These are phyloP conservation scores for Candidula unifasciata DNA, from an alignment of 2,888 invertebrate species.

Conservation along the genomic window DNA sequence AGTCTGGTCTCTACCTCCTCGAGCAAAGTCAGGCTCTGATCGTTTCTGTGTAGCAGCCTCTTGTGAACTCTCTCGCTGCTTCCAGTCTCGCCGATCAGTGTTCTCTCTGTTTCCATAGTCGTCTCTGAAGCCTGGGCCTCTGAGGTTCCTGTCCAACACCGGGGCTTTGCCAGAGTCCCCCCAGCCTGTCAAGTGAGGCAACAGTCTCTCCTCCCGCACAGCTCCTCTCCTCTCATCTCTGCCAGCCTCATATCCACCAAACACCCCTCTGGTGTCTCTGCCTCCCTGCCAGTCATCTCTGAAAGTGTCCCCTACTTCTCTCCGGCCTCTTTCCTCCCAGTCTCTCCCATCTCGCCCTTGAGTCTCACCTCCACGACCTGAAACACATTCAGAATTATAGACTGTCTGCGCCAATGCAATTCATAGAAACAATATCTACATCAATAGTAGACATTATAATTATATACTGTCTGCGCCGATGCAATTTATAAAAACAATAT, in stretches of 20 bases:
- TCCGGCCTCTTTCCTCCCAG: conserved; percentile 45
- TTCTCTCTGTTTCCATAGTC: conserved; percentile 22
- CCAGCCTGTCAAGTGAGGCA: background rate
- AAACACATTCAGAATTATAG: background rate
- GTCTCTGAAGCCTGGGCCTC: conserved; percentile 34
- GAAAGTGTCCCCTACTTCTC: conserved; percentile 47
- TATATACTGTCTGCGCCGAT: too few relatives aligned
- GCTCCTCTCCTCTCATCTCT: conserved; percentile 27
- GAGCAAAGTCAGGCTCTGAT: background rate
- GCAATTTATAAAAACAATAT: too few relatives aligned
- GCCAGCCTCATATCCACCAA: conserved; percentile 23
- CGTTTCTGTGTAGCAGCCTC: background rate
- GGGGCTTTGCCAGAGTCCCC: conserved; percentile 10
- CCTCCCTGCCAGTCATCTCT: conserved; percentile 45
- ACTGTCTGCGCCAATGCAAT: too few relatives aligned
- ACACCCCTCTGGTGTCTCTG: conserved; percentile 42
- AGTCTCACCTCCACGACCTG: conserved; percentile 33
- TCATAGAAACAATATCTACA: too few relatives aligned
- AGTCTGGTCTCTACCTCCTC: background rate
- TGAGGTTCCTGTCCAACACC: conserved; percentile 10
- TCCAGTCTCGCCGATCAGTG: conserved; percentile 37
- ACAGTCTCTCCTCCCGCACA: conserved; percentile 20
- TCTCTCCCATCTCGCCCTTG: conserved; percentile 50
- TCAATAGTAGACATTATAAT: too few relatives aligned
- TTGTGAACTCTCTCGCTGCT: conserved; percentile 33